phyloP scores from a whole-genome alignment of 2,888 invertebrate genomes.

The Toxonevra muliebris region DNA sequence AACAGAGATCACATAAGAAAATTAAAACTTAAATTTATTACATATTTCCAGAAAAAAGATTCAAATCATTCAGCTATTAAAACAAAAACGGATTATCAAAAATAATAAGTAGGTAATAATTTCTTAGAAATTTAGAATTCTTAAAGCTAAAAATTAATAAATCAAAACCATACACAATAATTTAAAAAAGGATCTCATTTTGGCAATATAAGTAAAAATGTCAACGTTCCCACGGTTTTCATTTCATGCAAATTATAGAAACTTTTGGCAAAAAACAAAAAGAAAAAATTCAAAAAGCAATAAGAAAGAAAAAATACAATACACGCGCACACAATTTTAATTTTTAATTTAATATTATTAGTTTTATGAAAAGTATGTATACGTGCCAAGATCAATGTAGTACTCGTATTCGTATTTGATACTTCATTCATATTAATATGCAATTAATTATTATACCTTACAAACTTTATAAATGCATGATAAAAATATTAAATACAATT shows the following conservation, averaged over 20 bases:
- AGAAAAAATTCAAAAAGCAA: too few species aligned
- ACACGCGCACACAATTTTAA: slow-evolving; percentile 53
- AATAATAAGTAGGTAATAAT: too few species aligned
- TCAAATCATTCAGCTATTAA: too few species aligned
- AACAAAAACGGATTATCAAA: too few species aligned
- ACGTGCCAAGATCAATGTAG: slow-evolving; percentile 17
- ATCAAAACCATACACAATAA: too few species aligned
- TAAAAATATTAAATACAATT: slow-evolving; percentile 44
- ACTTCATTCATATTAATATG: slow-evolving; percentile 49
- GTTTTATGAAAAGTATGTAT: slow-evolving; percentile 21
- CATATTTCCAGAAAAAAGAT: too few species aligned
- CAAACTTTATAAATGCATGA: slow-evolving; percentile 48
- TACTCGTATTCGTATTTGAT: neutral
- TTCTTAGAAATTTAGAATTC: too few species aligned
- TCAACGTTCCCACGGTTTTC: neutral
- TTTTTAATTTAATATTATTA: slow-evolving; percentile 45
- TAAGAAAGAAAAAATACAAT: slow-evolving; percentile 4
- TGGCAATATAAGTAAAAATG: too few species aligned
- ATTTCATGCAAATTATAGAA: neutral
- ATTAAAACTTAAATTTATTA: too few species aligned
- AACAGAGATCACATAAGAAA: too few species aligned
- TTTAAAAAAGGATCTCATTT: too few species aligned
- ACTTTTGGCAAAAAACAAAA: neutral
- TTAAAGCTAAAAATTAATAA: too few species aligned
- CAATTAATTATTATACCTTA: slow-evolving; percentile 53